Conservation (phyloP, 2,797 vertebrate species). For the Bufotes viridis region DNA sequence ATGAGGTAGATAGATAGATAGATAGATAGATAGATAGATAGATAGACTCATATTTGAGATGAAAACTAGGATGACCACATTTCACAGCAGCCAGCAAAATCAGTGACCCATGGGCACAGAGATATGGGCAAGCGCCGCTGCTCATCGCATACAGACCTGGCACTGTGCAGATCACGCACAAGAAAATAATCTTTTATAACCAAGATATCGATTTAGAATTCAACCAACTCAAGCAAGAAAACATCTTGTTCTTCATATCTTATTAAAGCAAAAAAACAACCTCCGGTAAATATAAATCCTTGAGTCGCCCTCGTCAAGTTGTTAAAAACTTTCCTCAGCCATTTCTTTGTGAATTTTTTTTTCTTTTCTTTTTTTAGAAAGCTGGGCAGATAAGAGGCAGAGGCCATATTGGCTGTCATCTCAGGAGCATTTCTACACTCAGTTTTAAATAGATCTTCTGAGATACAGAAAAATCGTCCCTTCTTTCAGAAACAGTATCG, state of each 20-base stretch:
- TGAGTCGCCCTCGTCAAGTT: not conserved
- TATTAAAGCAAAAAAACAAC: not conserved
- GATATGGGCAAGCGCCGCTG: not conserved
- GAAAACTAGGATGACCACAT: not conserved
- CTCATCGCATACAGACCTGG: not conserved
- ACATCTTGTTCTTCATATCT: not conserved
- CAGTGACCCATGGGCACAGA: conserved; percentile 1
- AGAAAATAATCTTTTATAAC: not conserved
- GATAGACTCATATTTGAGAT: not conserved
- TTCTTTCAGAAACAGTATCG: too few species aligned
- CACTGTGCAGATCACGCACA: not conserved
- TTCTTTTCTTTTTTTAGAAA: too few species aligned
- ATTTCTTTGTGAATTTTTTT: not conserved
- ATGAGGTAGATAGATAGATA: conserved; percentile 3
- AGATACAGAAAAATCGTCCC: too few species aligned
- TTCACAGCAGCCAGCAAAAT: not conserved
- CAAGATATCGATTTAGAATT: conserved; percentile 2
- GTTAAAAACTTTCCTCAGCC: not conserved
- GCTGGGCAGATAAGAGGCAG: not conserved
- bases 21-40: conserved; percentile 11
- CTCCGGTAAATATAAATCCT: not conserved
- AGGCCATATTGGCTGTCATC: not conserved
- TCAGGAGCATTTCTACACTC: not conserved
- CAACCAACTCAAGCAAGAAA: conserved; percentile 2
- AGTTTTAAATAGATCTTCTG: too few species aligned